These are phyloP conservation scores for Lochmaea capreae DNA, from an alignment of 2,888 invertebrate species.

Conservation along the genomic window DNA sequence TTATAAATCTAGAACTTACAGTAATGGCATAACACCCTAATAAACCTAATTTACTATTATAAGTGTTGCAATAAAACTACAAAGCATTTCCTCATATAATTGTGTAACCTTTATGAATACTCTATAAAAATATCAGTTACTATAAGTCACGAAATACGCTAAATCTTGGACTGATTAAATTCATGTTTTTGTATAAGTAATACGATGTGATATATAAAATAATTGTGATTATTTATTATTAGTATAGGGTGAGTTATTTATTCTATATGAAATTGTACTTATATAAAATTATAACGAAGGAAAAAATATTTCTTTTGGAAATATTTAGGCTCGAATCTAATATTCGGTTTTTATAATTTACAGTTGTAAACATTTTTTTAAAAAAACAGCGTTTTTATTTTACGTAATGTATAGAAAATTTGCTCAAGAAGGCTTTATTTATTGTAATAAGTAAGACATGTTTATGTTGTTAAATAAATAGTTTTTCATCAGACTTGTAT, in stretches of 20 bases:
- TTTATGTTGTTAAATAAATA: not conserved
- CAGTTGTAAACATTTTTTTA: not conserved
- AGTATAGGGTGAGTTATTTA: slow-evolving; percentile 22
- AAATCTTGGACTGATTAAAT: not conserved
- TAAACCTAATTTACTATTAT: too few species aligned
- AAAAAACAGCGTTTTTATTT: not conserved
- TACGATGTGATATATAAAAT: slow-evolving; percentile 27
- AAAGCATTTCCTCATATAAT: too few species aligned
- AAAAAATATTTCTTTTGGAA: not conserved
- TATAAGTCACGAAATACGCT: too few species aligned
- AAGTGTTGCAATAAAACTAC: too few species aligned
- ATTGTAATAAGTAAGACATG: not conserved
- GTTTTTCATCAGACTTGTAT: not conserved
- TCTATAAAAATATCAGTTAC: too few species aligned
- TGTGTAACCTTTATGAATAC: too few species aligned
- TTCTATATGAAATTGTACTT: slow-evolving; percentile 1
- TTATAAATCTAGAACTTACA: too few species aligned
- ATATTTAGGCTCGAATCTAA: not conserved
- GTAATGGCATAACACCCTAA: too few species aligned
- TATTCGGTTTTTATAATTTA: not conserved
- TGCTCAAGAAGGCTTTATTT: not conserved
- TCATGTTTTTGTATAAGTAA: slow-evolving; percentile 4
- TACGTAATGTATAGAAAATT: not conserved
- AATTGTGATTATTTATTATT: slow-evolving; percentile 24
- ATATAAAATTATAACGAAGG: not conserved